phyloP scores from a whole-genome alignment of 2,888 invertebrate genomes.

The Acanthosepion pharaonis region DNA sequence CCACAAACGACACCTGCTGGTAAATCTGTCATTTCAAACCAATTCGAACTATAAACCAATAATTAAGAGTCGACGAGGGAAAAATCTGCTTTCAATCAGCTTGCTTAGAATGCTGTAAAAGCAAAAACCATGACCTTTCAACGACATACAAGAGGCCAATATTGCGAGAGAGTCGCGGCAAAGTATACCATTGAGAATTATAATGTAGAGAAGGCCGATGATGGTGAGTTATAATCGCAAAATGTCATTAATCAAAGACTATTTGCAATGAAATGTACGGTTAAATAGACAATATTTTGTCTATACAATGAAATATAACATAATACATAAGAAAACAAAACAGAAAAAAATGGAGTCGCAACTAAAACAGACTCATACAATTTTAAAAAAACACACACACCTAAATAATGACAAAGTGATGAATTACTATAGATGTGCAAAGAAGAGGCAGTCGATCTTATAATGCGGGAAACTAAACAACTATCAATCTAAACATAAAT shows the following conservation, averaged over 20 bases:
- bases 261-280: background rate
- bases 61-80: background rate
- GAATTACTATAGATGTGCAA: too few relatives aligned
- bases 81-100: background rate
- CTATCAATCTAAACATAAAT: too few relatives aligned
- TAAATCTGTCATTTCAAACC: background rate
- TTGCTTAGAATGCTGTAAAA: background rate
- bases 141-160: background rate
- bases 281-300: background rate
- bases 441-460: too few relatives aligned
- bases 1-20: background rate
- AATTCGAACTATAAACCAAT: background rate
- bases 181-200: background rate
- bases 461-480: too few relatives aligned
- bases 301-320: background rate
- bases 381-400: too few relatives aligned
- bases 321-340: too few relatives aligned
- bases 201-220: background rate
- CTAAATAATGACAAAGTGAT: too few relatives aligned
- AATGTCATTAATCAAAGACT: background rate
- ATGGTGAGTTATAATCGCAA: background rate
- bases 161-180: background rate
- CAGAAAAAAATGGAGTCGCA: too few relatives aligned
- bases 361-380: too few relatives aligned
- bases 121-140: background rate